phyloP scores from a whole-genome alignment of 2,888 invertebrate genomes.

The Leptarthrus brevirostris region DNA sequence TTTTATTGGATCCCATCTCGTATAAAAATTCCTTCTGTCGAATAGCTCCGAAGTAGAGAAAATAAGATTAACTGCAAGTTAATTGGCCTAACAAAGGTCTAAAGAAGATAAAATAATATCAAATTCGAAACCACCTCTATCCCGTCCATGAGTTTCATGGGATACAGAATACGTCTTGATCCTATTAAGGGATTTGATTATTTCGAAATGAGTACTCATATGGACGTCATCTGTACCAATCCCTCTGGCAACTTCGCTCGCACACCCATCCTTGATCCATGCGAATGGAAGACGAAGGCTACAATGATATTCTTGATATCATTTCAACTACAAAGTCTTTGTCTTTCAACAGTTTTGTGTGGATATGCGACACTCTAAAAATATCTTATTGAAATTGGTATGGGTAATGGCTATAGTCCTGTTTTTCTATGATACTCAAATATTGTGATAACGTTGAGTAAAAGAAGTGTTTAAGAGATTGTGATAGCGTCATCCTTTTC shows the following conservation, averaged over 20 bases:
- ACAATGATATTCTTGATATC: conserved; percentile 6
- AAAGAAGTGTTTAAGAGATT: too few species aligned
- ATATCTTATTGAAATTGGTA: background rate
- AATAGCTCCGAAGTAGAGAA: background rate
- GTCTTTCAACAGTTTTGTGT: background rate
- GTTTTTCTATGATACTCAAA: too few species aligned
- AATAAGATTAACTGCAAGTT: conserved; percentile 1
- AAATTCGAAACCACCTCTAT: conserved; percentile 3
- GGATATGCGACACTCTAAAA: background rate
- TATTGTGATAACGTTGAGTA: too few species aligned
- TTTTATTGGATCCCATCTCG: background rate
- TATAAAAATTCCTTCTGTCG: background rate
- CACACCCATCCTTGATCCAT: background rate
- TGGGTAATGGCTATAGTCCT: too few species aligned
- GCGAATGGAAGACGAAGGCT: background rate
- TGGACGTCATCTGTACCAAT: background rate
- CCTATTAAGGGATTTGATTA: conserved; percentile 10
- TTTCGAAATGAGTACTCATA: conserved; percentile 11
- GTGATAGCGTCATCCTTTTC: too few species aligned
- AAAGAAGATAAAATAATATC: conserved; percentile 14
- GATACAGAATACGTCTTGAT: background rate
- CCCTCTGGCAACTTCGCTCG: background rate
- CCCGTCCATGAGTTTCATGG: background rate
- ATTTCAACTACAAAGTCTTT: background rate
- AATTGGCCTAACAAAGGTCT: conserved; percentile 4